Percentiles rank a stretch among this genome's conserved stretches.
Evolutionary conservation across 2,888 invertebrate genomes (phyloP).

Genomic region (Chrysolina americana): DNA sequence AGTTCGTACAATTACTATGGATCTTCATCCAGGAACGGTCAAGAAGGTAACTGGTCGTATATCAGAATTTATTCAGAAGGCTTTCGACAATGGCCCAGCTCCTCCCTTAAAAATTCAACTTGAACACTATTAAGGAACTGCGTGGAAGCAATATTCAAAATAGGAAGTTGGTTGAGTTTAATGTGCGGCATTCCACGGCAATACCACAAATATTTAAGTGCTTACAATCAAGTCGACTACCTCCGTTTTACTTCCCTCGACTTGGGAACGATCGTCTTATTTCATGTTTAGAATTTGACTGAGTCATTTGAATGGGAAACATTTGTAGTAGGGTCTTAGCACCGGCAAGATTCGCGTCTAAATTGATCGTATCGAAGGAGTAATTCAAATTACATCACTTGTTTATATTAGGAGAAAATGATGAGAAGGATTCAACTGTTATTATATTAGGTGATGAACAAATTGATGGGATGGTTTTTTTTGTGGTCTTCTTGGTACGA

Average conservation of each 20-base stretch:
- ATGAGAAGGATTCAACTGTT: not conserved
- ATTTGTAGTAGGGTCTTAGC: not conserved
- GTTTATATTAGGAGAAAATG: not conserved
- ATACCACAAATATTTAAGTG: slow-evolving; percentile 32
- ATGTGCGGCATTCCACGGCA: slow-evolving; percentile 35
- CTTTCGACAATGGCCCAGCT: not conserved
- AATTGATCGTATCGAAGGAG: not conserved
- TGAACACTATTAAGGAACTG: slow-evolving; percentile 31
- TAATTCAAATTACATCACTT: not conserved
- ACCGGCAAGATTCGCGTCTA: not conserved
- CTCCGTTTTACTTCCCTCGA: slow-evolving; percentile 1
- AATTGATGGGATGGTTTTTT: no score
- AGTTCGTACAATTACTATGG: no score
- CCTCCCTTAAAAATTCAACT: slow-evolving; percentile 33
- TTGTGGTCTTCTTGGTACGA: no score
- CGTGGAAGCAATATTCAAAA: slow-evolving; percentile 39
- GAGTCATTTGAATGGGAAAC: slow-evolving; percentile 11
- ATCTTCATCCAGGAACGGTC: no score
- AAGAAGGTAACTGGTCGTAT: not conserved
- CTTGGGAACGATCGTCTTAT: slow-evolving; percentile 12
- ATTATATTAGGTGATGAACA: not conserved
- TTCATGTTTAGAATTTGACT: slow-evolving; percentile 17
- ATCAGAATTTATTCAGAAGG: not conserved
- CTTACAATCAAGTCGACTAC: slow-evolving; percentile 27
- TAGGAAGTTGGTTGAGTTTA: slow-evolving; percentile 33